Evolutionary conservation across 2,888 invertebrate species (phyloP).

Genomic region (Drosophila borborema): DNA sequence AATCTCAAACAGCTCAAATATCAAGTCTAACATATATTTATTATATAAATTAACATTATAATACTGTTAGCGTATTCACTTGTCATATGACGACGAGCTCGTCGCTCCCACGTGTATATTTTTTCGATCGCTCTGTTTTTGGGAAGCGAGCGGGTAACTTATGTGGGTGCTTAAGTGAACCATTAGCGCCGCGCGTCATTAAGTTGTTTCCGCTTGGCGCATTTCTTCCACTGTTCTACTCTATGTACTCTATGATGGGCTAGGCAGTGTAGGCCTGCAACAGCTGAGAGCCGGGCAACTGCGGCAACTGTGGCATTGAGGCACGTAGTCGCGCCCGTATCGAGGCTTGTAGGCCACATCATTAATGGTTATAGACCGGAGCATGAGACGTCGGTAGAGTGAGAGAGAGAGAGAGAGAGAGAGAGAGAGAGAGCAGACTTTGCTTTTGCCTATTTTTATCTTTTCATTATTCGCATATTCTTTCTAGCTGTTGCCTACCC

Average conservation of each 20-base stretch:
- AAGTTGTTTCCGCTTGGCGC: constrained; percentile 82
- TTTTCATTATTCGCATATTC: constrained; percentile 18
- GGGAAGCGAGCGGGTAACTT: constrained; percentile 61
- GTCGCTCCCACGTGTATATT: neutral
- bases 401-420: constrained; percentile 11
- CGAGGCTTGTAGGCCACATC: constrained; percentile 69
- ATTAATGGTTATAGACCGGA: constrained; percentile 74
- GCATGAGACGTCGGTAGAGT: constrained; percentile 11
- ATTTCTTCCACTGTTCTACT: constrained; percentile 70
- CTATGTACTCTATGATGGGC: neutral
- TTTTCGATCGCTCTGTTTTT: constrained; percentile 52
- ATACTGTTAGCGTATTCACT: constrained; percentile 17
- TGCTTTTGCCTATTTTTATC: constrained; percentile 26
- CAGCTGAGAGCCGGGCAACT: constrained; percentile 3
- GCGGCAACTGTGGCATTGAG: constrained; percentile 48
- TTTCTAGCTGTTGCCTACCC: constrained; percentile 13
- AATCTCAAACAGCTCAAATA: too few species aligned
- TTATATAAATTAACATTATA: neutral
- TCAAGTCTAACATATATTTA: neutral
- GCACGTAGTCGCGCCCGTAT: constrained; percentile 57
- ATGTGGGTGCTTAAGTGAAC: constrained; percentile 82
- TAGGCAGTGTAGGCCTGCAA: constrained; percentile 25
- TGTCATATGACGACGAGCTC: neutral
- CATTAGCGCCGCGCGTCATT: constrained; percentile 82
- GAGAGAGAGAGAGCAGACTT: constrained; percentile 16